phyloP scores from a whole-genome alignment of 2,888 invertebrate species.

The Drosophila borealis region DNA sequence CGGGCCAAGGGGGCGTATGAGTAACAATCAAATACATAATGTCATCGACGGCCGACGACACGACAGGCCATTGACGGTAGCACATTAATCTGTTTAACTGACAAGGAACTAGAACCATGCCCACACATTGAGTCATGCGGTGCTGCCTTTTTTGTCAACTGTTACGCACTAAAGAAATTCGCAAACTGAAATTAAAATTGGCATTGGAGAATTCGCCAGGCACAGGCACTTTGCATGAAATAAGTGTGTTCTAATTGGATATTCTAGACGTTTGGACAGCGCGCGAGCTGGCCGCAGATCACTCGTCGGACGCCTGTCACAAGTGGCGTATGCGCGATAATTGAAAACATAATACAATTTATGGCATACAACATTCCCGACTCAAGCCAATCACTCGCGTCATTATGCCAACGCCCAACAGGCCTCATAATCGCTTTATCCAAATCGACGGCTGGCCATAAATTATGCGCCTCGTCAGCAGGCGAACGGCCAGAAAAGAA shows the following conservation, averaged over 20 bases:
- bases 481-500: conserved; percentile 9
- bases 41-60: conserved; percentile 47
- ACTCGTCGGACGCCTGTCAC: conserved; percentile 9
- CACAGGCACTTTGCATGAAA: conserved; percentile 61
- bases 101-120: conserved; percentile 48
- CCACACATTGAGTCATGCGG: conserved; percentile 27
- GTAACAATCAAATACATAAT: conserved; percentile 68
- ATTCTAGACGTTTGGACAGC: conserved; percentile 52
- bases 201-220: conserved; percentile 44
- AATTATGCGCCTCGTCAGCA: conserved; percentile 63
- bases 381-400: conserved; percentile 24
- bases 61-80: conserved; percentile 60
- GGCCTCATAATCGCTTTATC: conserved; percentile 47
- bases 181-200: conserved; percentile 44
- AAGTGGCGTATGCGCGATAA: conserved; percentile 40
- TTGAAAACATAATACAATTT: conserved; percentile 35
- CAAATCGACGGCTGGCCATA: conserved; percentile 52
- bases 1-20: conserved; percentile 4
- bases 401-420: conserved; percentile 37
- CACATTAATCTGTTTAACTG: conserved; percentile 70
- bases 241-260: conserved; percentile 72
- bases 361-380: background rate
- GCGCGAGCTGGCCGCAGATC: background rate
- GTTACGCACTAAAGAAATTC: conserved; percentile 50
- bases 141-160: conserved; percentile 28